Base-by-base conservation (phyloP, 37 sponge, comb jelly and placozoan genomes). In the Halichondria panicea region DNA sequence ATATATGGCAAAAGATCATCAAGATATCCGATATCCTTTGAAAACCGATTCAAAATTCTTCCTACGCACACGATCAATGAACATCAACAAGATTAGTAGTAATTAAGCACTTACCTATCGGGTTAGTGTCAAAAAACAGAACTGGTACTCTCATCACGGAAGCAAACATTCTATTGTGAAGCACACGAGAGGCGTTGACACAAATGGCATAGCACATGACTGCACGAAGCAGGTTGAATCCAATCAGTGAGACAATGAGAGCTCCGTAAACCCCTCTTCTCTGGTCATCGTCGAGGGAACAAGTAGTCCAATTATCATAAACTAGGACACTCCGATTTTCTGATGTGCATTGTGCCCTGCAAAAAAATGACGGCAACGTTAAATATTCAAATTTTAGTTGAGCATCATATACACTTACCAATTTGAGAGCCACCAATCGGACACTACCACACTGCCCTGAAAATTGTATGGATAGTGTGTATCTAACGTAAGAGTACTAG, bases 91-190 rank as follows among this genome's bases (percentile, higher is more conserved):
- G 15, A 52, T 15, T 21, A 21, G 19, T 21, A 21, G 55, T 62
- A 13, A 70, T 66, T 21, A 58, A 7, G 6, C 15, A 12, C 83
- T 71, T 63, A 76, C 76, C 93, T 44, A 78, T 73, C 6, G 93
- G 93, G 65, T 88, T 93, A 33, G 79, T 88, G 63, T 93, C 91
- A 70, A 93, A 93, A 70, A 93, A 93, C 42, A 80, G 74, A 13
- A 93, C 53, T 43, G 93, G 90, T 53, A 75, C 72, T 74, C 79
- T 74, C 4, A 93, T 69, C 21, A 93, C 55, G 18, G 91, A 28
- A 5, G 35, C 41, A 52, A 93, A 81, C 82, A 84, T 88, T 36
- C 55, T 74, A 52, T 88, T 85, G 74, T 93, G 93, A 30, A 93
- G 78, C 13, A 62, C 58, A 21, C 73, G 66, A 4, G 93, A 70